phyloP scores from a whole-genome alignment of 2,113 vertebrate genomes.

The Megalops atlanticus region DNA sequence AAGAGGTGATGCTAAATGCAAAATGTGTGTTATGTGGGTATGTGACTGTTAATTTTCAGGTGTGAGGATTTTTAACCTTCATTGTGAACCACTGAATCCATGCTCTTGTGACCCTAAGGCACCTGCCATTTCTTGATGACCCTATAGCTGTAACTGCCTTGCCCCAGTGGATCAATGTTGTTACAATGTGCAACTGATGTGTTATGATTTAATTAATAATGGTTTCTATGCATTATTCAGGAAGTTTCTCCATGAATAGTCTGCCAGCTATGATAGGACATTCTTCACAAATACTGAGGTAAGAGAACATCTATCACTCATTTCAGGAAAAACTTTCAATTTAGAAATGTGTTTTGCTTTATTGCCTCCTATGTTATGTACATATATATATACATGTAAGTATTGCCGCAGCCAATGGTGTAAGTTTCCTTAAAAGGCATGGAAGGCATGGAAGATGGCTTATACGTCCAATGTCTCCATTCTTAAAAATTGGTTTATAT shows the following conservation, averaged over 20 bases:
- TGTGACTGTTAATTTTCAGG: too few species aligned
- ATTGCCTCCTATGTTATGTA: constrained; percentile 13
- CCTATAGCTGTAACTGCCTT: not conserved
- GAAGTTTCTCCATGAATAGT: not conserved
- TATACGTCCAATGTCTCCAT: not conserved
- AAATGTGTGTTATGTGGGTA: too few species aligned
- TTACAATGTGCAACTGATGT: constrained; percentile 13
- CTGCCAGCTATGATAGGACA: constrained; percentile 26
- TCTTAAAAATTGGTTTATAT: too few species aligned
- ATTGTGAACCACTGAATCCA: too few species aligned
- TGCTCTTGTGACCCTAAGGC: too few species aligned
- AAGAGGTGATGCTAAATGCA: too few species aligned
- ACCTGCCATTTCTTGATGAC: too few species aligned
- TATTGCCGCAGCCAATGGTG: not conserved
- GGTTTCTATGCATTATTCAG: constrained; percentile 10
- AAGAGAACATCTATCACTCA: constrained; percentile 5
- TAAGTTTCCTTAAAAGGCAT: not conserved
- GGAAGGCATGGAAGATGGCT: not conserved
- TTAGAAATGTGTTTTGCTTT: constrained; percentile 18
- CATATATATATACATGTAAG: too few species aligned
- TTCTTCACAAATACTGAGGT: constrained; percentile 29
- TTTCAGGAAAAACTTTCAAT: too few species aligned
- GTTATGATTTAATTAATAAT: constrained; percentile 25
- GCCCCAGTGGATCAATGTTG: not conserved
- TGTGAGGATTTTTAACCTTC: too few species aligned